These are phyloP conservation scores for Xestia c-nigrum DNA, from an alignment of 2,888 invertebrate species.

Conservation along the genomic window DNA sequence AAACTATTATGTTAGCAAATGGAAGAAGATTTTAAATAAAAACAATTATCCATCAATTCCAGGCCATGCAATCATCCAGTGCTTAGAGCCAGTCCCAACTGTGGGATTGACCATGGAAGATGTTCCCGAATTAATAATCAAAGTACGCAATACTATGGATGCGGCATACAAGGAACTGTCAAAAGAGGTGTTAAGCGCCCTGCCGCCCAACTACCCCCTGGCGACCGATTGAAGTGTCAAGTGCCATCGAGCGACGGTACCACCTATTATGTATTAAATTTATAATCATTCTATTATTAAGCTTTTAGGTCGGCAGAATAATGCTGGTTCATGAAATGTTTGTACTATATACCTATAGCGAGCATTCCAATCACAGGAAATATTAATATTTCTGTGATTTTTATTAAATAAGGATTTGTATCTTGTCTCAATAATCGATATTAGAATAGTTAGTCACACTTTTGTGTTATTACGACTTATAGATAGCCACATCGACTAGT, in stretches of 20 bases:
- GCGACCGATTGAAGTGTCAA: constrained; percentile 75
- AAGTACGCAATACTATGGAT: constrained; percentile 87
- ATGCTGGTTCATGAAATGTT: constrained; percentile 58
- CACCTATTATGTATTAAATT: constrained; percentile 58
- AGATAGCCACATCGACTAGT: constrained; percentile 39
- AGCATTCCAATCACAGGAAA: constrained; percentile 66
- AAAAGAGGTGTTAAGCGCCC: constrained; percentile 85
- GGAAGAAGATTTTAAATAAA: not conserved
- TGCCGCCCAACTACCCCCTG: constrained; percentile 88
- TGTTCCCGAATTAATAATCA: constrained; percentile 86
- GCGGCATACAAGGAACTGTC: constrained; percentile 87
- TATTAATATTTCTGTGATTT: constrained; percentile 63
- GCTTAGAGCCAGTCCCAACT: constrained; percentile 89
- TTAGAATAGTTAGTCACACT: constrained; percentile 50
- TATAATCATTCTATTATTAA: constrained; percentile 62
- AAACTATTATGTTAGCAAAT: not conserved
- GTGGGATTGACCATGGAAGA: constrained; percentile 87
- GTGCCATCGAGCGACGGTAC: constrained; percentile 57
- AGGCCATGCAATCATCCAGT: constrained; percentile 90
- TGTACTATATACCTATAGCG: constrained; percentile 57
- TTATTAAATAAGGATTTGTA: constrained; percentile 54
- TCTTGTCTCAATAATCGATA: constrained; percentile 56
- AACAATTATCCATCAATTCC: constrained; percentile 53
- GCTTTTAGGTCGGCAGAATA: constrained; percentile 56
- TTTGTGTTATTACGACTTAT: constrained; percentile 51